Conservation (phyloP, 1,140 invertebrate genomes). For the Physella acuta region DNA sequence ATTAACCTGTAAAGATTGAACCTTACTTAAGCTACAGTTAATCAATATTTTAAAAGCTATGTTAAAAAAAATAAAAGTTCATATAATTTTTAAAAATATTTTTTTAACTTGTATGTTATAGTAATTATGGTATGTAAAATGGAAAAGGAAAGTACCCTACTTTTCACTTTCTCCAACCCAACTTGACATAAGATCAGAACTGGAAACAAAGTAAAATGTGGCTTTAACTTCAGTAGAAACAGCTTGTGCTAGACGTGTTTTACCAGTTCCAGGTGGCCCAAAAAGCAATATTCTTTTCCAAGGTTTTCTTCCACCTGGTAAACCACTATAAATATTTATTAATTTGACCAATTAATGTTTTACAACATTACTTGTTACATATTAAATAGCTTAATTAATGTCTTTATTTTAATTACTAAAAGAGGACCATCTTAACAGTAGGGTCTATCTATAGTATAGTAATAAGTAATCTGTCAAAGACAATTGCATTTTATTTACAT, state of each 20-base stretch:
- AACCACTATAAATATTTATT: too few species aligned
- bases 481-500: too few species aligned
- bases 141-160: too few species aligned
- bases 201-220: constrained; percentile 64
- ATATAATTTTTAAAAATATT: not conserved
- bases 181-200: constrained; percentile 63
- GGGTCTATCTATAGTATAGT: too few species aligned
- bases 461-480: too few species aligned
- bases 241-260: constrained; percentile 50
- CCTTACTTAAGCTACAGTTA: not conserved
- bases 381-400: not conserved
- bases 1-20: constrained; percentile 55
- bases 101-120: not conserved
- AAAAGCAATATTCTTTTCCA: constrained; percentile 55
- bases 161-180: constrained; percentile 68
- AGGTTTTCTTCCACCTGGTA: constrained; percentile 49
- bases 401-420: not conserved
- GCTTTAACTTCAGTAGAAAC: constrained; percentile 57
- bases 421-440: not conserved
- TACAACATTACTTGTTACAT: not conserved
- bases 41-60: not conserved
- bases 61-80: not conserved
- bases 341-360: too few species aligned
- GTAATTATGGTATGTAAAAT: too few species aligned
- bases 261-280: constrained; percentile 53